Base-by-base conservation (phyloP, 2,888 invertebrate genomes). In the Urechis unicinctus region DNA sequence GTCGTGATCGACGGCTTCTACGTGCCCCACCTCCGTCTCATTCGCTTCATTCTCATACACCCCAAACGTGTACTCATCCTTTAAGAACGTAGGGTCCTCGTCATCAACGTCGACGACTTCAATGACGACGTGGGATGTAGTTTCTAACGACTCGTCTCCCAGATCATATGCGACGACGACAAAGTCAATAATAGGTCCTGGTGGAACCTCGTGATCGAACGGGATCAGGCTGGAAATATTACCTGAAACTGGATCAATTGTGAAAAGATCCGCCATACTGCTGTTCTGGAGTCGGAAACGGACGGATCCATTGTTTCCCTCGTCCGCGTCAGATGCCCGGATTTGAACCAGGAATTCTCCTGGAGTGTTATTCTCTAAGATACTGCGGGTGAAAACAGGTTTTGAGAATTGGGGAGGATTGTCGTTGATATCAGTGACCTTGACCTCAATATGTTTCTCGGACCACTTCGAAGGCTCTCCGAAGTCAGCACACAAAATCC, bases 41-140 rank as follows among this genome's bases (percentile, higher is more conserved):
- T 41, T 43, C 3, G 52, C 49, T 41, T 41, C 29, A 29, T 57
- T 57, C 36, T 57, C 57, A 44, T 41, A 57, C 2, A 57, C 30
- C 1, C 53, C 52, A 44, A 57, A 53, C 2, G 44, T 31, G 26
- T 57, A 57, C 9, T 43, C 50, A n/a, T 30, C 17, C 41, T 57
- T 47, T 21, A 42, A 29, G 52, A 72, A 65, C n/a, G 63, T 52
- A 0, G 71, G 71, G 5, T 55, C 42, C 46, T 71, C 67, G 50
- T 71, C 71, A 47, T 72, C 71, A n/a, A 63, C 57, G 45, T 71
- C 72, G 5, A 62, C 56, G 0, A 72, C 64, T 29, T 60, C 56
- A 3, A 72, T 59, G 4, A 54, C 61, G 0, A 71, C 66, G 13
- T 54, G 59, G 13, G 64, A 65, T 2, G 68, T 65, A 30, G 65